Evolutionary conservation across 2,888 invertebrate species (phyloP).

Genomic region (Zeuzera pyrina): DNA sequence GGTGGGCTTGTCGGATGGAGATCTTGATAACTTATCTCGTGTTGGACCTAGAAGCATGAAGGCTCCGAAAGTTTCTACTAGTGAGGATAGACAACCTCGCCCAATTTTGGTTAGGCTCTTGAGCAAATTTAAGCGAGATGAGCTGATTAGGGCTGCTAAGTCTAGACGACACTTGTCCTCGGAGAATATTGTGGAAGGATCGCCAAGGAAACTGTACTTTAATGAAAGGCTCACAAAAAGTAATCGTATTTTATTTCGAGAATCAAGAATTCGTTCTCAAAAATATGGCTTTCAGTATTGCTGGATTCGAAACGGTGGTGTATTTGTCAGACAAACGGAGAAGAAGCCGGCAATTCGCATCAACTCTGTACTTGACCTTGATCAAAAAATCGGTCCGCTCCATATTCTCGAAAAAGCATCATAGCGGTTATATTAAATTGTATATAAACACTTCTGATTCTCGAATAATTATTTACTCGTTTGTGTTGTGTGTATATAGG

Average conservation of each 20-base stretch:
- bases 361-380: not conserved
- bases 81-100: constrained; percentile 6
- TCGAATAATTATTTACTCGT: too few species aligned
- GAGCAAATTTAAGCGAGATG: constrained; percentile 12
- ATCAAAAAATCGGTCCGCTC: not conserved
- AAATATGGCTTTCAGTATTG: constrained; percentile 9
- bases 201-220: constrained; percentile 6
- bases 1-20: constrained; percentile 11
- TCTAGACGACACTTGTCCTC: constrained; percentile 12
- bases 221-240: constrained; percentile 16
- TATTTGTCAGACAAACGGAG: constrained; percentile 12
- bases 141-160: constrained; percentile 16
- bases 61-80: not conserved
- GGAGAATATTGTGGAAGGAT: constrained; percentile 8
- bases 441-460: constrained; percentile 1
- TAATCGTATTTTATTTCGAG: constrained; percentile 16
- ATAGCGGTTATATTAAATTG: not conserved
- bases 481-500: too few species aligned
- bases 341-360: constrained; percentile 11
- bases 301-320: constrained; percentile 12
- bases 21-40: constrained; percentile 14
- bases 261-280: constrained; percentile 7
- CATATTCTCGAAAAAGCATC: not conserved
- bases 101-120: constrained; percentile 15
- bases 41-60: constrained; percentile 8